Evolutionary conservation across 2,888 invertebrate genomes (phyloP), one percentile per base, ranked within the genome.

Genomic region (Labia minor): DNA sequence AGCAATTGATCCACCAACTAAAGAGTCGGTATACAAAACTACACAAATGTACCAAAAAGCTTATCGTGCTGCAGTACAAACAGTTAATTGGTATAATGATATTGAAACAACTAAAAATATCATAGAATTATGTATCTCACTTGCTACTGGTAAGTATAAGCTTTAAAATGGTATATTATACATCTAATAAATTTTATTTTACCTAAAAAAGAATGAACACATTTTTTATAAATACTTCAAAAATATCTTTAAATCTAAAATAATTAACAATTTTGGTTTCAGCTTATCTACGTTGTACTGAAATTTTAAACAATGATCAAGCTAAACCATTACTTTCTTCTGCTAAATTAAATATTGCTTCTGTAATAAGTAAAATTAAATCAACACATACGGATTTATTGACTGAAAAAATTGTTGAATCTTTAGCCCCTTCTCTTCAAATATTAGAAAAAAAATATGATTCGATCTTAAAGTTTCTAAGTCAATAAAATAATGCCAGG

Each of bases 1-100:
- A 0, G 70, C 76, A 64, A 74, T 74, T 62, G 67, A 69, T 66
- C 69, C 67, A 8, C 73, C 73, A 20, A 77, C 75, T 10, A 74
- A 76, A 37, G 73, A 77, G 26, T 78, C 81, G 16, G 74, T 85
- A 20, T 77, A 85, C 21, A 82, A 81, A 71, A 72, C 71, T 19
- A 84, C 85, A 0, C 90, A 92, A 73, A 85, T 89, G 68, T 80
- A 93, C 19, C 86, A 91, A 71, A 86, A 88, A 75, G 88, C 92
- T 0, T 89, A 90, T 74, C 83, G 87, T 66, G 78, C 78, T 70
- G 86, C 87, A 0, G 84, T 83, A 70, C 86, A 87, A n/a, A 85
- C 87, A 76, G 82, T 85, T 6, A 78, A 80, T 66, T 83, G 82
- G 80, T 81, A 80, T 70, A 77, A 75, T 69, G 76, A 78, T 37